Evolutionary conservation across 2,113 vertebrate species (phyloP).

Genomic region (Ammodytes dubius): DNA sequence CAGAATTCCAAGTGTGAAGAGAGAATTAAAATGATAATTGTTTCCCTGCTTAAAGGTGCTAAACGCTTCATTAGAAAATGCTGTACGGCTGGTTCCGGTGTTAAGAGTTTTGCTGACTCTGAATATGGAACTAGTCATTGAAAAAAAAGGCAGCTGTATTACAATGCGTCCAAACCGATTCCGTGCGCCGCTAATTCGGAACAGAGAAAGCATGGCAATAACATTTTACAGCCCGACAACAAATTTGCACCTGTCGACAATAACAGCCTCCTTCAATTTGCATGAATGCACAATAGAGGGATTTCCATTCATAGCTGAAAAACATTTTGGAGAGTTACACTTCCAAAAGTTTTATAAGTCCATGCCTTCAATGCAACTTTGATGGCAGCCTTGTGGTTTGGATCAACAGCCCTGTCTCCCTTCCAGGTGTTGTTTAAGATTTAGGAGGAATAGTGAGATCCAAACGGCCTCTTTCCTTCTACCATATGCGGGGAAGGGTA

Average conservation of each 20-base stretch:
- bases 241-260: slow-evolving; percentile 31
- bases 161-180: slow-evolving; percentile 21
- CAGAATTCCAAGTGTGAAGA: slow-evolving; percentile 5
- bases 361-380: slow-evolving; percentile 6
- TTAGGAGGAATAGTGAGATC: slow-evolving; percentile 3
- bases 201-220: slow-evolving; percentile 31
- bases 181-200: slow-evolving; percentile 23
- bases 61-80: slow-evolving; percentile 34
- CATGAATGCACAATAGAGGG: background rate
- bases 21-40: slow-evolving; percentile 41
- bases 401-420: background rate
- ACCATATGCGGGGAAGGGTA: background rate
- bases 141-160: slow-evolving; percentile 33
- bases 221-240: slow-evolving; percentile 25
- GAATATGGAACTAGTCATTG: slow-evolving; percentile 39
- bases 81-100: background rate
- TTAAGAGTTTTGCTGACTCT: slow-evolving; percentile 32
- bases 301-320: slow-evolving; percentile 6
- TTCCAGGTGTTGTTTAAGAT: slow-evolving; percentile 37
- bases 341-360: slow-evolving; percentile 19
- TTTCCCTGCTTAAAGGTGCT: slow-evolving; percentile 15
- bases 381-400: slow-evolving; percentile 26
- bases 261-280: background rate
- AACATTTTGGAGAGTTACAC: slow-evolving; percentile 10
- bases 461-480: slow-evolving; percentile 7